Evolutionary conservation across 2,888 invertebrate species (phyloP), one percentile per base, ranked within the genome.

Genomic region (Diaprepes abbreviatus): DNA sequence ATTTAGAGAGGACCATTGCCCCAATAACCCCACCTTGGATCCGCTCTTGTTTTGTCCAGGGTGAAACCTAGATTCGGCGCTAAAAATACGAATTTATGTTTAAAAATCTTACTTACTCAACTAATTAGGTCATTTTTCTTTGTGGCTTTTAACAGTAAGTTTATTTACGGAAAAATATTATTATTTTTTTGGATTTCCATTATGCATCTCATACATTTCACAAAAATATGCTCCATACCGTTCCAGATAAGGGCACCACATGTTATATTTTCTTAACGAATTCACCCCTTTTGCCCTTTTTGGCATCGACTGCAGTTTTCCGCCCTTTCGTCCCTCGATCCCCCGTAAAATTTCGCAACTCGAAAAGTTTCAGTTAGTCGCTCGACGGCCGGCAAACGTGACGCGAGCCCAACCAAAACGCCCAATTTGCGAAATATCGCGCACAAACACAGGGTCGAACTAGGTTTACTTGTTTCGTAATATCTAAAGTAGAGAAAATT

Each of bases 361-460:
- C 24, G 48, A 66, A 66, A 54, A 66, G 50, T 66, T 66, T 66
- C 16, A 24, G 57, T 65, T 64, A 68, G 68, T 68, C 63, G 68
- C 57, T 68, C 52, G 55, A 63, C 63, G 68, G 19, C 35, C 62
- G 68, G 21, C 63, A 24, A 2, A 12, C 19, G 43, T 31, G 36
- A 24, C 48, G 35, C 31, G 60, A 45, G 58, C 66, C 4, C 36
- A 33, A 14, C n/a, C 33, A 24, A 21, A 16, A 28, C 55, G 40
- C 40, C 43, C 57, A 38, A 38, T 55, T 58, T 28, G 57, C 43
- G 52, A 45, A 65, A 57, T 28, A 40, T 14, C 65, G 65, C 57
- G 57, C 57, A 40, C 9, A 64, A 64, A 54, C 19, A 38, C 63
- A 64, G 63, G 54, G 24, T 28, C 54, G 63, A 28, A 64, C 14